These are phyloP conservation scores for Molossus molossus DNA, from an alignment of 2,797 vertebrate genomes.

Conservation along the genomic window DNA sequence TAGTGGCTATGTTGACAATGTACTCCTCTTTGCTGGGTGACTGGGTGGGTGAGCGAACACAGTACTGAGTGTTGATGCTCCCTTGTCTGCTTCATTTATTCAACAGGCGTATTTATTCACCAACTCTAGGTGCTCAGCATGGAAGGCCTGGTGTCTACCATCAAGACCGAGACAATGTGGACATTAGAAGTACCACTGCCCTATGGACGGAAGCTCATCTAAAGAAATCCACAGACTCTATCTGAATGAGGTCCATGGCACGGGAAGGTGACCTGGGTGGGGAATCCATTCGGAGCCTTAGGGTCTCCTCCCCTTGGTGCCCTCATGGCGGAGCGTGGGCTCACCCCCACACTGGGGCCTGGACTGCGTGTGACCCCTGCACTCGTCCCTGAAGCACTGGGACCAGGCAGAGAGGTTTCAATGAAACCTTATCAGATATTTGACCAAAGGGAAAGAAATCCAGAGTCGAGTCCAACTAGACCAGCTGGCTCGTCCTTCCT, in stretches of 20 bases:
- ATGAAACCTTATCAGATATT: background rate
- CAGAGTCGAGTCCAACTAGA: background rate
- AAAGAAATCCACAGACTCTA: background rate
- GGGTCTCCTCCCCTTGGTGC: background rate
- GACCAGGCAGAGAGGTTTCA: background rate
- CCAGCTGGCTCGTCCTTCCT: background rate
- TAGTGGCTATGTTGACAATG: background rate
- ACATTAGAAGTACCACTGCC: background rate
- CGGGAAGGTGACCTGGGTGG: background rate
- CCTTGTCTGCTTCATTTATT: background rate
- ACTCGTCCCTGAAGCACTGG: background rate
- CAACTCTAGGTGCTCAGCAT: background rate
- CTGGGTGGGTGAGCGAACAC: background rate
- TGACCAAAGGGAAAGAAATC: background rate
- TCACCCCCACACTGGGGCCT: background rate
- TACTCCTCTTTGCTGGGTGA: background rate
- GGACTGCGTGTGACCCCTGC: background rate
- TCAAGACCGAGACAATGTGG: background rate
- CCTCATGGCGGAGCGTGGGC: background rate
- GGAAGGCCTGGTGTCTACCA: background rate
- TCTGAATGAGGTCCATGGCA: background rate
- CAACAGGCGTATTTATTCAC: background rate
- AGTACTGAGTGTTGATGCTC: background rate
- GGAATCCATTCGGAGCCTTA: background rate
- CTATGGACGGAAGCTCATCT: background rate